These are phyloP conservation scores for Serilophus lunatus DNA, from an alignment of 2,113 vertebrate genomes.

Conservation along the genomic window DNA sequence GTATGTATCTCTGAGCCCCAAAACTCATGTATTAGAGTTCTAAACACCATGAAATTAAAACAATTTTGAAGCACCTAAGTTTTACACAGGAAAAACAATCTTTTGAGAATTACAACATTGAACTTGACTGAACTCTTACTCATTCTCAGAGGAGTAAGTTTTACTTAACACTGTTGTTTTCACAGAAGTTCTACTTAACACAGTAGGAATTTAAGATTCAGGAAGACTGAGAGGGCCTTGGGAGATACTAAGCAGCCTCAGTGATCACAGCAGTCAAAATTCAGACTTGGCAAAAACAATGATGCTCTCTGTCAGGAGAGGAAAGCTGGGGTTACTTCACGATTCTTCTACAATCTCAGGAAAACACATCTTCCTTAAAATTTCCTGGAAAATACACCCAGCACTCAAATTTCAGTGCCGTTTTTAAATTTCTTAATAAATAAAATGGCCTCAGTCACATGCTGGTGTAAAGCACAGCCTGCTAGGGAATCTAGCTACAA, in stretches of 20 bases:
- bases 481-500: neutral
- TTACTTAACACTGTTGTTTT: neutral
- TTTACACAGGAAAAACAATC: neutral
- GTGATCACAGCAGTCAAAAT: neutral
- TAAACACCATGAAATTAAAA: neutral
- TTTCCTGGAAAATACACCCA: neutral
- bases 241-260: neutral
- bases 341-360: neutral
- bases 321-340: neutral
- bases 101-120: neutral
- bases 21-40: neutral
- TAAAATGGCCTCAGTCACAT: neutral
- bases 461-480: neutral
- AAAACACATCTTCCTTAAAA: neutral
- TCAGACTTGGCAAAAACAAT: neutral
- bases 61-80: neutral
- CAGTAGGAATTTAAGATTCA: neutral
- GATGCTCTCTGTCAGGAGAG: neutral
- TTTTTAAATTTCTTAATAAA: neutral
- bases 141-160: neutral
- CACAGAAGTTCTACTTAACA: neutral
- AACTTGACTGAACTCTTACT: neutral
- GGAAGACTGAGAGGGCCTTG: neutral
- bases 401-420: accelerated
- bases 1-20: neutral